Conservation (phyloP, 2,113 vertebrate genomes). For the Urocolius indicus region DNA sequence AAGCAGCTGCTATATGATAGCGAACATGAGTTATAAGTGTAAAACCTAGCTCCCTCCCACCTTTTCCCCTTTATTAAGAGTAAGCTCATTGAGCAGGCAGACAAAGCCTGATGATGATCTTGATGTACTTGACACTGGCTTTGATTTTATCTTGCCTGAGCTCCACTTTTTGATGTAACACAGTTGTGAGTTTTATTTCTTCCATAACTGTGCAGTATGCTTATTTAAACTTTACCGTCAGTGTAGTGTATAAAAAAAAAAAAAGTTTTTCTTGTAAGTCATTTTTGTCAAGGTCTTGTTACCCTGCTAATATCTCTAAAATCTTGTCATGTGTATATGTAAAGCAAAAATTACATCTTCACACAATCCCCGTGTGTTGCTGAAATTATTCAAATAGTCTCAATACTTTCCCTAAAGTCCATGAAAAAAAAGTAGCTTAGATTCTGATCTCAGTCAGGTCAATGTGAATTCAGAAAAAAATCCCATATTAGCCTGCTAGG, state of each 20-base stretch:
- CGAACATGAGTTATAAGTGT: not conserved
- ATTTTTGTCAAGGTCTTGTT: not conserved
- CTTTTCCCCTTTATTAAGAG: not conserved
- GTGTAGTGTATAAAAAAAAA: not conserved
- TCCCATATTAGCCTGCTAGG: not conserved
- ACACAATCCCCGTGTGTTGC: not conserved
- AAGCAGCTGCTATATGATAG: conserved; percentile 29
- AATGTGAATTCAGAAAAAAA: not conserved
- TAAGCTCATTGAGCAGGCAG: conserved; percentile 13
- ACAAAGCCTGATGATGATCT: conserved; percentile 53
- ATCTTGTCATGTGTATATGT: not conserved
- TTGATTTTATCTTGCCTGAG: conserved; percentile 57
- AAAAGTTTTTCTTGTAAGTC: not conserved
- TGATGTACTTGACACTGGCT: conserved; percentile 33
- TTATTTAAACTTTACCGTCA: conserved; percentile 24
- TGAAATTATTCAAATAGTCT: not conserved
- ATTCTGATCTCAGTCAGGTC: not conserved
- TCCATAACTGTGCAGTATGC: not conserved
- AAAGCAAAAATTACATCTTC: not conserved
- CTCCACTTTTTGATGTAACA: conserved; percentile 40
- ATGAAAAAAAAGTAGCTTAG: not conserved
- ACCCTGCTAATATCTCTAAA: not conserved
- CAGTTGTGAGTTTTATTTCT: conserved; percentile 20
- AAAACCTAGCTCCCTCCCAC: conserved; percentile 1
- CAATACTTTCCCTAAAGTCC: not conserved